These are phyloP conservation scores for Axea sp. DNA, from an alignment of 2,888 invertebrate species.

Conservation along the genomic window DNA sequence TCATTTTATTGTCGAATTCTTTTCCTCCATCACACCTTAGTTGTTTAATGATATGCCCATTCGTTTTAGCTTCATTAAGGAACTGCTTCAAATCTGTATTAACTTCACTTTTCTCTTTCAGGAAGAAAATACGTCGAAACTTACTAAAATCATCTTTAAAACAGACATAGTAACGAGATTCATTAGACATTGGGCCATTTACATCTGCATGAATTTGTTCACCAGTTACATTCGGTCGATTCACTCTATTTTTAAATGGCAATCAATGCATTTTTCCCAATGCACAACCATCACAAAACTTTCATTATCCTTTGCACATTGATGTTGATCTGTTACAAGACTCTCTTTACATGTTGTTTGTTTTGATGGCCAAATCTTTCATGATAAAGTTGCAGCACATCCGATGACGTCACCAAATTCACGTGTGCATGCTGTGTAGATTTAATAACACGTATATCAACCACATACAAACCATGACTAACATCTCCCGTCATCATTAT, in stretches of 20 bases:
- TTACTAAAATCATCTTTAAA: constrained; percentile 60
- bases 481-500: constrained; percentile 9
- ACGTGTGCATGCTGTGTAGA: constrained; percentile 12
- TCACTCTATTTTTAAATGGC: constrained; percentile 64
- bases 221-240: constrained; percentile 31
- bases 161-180: constrained; percentile 55
- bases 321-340: constrained; percentile 64
- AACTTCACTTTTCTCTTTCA: constrained; percentile 60
- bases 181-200: constrained; percentile 51
- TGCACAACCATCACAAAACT: constrained; percentile 64
- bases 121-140: constrained; percentile 49
- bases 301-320: constrained; percentile 60
- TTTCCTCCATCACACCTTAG: constrained; percentile 22
- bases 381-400: constrained; percentile 65
- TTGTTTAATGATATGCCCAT: constrained; percentile 20
- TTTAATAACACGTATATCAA: constrained; percentile 17
- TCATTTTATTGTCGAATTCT: constrained; percentile 24
- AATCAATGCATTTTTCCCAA: constrained; percentile 67
- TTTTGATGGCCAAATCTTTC: constrained; percentile 72
- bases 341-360: constrained; percentile 67
- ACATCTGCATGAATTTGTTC: constrained; percentile 61
- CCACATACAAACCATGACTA: constrained; percentile 6
- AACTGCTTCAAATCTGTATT: constrained; percentile 41
- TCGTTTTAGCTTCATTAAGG: constrained; percentile 54
- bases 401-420: constrained; percentile 14